Evolutionary conservation across 2,113 vertebrate species (phyloP).

Genomic region (Dasyurus viverrinus): DNA sequence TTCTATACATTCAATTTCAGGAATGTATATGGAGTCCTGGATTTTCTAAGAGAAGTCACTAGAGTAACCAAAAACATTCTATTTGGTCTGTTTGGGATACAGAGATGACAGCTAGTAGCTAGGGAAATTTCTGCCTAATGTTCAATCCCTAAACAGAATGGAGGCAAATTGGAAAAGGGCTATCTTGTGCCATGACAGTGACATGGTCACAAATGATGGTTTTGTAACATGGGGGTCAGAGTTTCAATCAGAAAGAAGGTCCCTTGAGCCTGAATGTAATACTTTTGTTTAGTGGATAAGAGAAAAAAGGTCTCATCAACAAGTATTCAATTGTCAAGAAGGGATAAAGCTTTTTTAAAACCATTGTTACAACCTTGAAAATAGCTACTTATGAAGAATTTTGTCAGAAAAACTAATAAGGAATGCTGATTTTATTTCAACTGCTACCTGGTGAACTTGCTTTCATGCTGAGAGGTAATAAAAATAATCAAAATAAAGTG

Average conservation of each 20-base stretch:
- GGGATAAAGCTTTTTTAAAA: not conserved
- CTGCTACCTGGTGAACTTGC: not conserved
- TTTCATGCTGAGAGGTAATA: not conserved
- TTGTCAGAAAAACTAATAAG: no score
- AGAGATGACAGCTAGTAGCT: not conserved
- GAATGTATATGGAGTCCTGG: not conserved
- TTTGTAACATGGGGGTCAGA: fast-evolving
- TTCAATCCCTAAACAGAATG: not conserved
- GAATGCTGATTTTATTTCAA: not conserved
- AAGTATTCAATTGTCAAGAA: not conserved
- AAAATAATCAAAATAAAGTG: conserved; percentile 1
- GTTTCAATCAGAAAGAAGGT: not conserved
- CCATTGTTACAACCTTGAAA: not conserved
- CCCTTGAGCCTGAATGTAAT: not conserved
- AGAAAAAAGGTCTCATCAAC: no score
- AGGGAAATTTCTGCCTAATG: not conserved
- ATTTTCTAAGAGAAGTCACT: not conserved
- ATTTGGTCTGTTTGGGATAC: not conserved
- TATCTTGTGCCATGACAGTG: not conserved
- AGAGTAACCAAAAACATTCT: not conserved
- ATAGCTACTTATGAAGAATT: not conserved
- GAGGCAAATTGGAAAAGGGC: not conserved
- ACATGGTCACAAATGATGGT: no score
- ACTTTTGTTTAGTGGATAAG: not conserved
- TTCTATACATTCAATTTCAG: not conserved